Evolutionary conservation across 2,888 invertebrate genomes (phyloP).

Genomic region (Peribatodes rhomboidaria): DNA sequence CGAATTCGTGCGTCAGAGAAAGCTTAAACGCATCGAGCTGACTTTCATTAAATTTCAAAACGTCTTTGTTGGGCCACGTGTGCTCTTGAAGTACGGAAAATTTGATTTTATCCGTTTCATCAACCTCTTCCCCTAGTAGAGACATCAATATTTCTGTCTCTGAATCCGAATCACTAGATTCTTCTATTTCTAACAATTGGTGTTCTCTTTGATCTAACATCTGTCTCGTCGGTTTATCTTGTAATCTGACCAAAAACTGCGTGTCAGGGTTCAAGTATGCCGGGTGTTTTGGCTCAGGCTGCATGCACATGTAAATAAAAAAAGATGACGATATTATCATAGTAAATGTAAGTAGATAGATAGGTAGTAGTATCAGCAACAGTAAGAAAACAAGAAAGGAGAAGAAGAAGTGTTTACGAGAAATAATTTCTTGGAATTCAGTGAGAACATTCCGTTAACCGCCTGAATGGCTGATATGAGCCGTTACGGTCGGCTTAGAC

Average conservation of each 20-base stretch:
- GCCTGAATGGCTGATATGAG: no score
- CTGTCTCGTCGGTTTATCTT: conserved; percentile 9
- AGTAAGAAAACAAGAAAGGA: no score
- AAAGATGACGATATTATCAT: conserved; percentile 8
- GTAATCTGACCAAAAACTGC: conserved; percentile 38
- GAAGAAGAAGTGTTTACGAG: no score
- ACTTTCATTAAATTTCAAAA: conserved; percentile 87
- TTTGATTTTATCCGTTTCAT: conserved; percentile 10
- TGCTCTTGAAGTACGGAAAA: conserved; percentile 61
- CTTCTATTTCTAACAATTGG: not conserved
- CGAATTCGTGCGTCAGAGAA: conserved; percentile 90
- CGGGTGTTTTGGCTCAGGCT: conserved; percentile 62
- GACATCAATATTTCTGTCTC: conserved; percentile 11
- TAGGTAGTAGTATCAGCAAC: no score
- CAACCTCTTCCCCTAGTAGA: not conserved
- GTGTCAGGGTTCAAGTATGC: conserved; percentile 54
- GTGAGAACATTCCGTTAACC: no score
- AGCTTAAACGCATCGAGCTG: conserved; percentile 89
- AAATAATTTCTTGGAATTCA: no score
- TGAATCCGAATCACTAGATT: conserved; percentile 6
- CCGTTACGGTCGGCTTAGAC: no score
- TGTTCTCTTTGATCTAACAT: not conserved
- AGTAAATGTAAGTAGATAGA: no score
- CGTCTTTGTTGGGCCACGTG: conserved; percentile 79
- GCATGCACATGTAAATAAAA: conserved; percentile 51